These are phyloP conservation scores for Episyrphus balteatus DNA, from an alignment of 1,140 invertebrate genomes.

Conservation along the genomic window DNA sequence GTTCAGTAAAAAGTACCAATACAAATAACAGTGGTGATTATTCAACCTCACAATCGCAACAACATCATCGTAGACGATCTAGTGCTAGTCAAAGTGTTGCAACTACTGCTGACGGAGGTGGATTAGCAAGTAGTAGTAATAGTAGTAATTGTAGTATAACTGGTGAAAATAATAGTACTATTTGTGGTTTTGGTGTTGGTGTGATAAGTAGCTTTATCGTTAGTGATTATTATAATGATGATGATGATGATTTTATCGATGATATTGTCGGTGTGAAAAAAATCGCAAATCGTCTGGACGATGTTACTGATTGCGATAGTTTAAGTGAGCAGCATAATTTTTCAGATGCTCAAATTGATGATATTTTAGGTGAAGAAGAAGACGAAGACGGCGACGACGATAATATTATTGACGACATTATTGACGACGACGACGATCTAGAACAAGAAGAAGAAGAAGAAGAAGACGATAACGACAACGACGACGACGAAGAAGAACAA, in stretches of 20 bases:
- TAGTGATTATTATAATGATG: slow-evolving; percentile 16
- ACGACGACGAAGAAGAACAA: slow-evolving; percentile 24
- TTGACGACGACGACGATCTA: slow-evolving; percentile 11
- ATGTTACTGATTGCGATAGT: slow-evolving; percentile 11
- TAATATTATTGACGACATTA: slow-evolving; percentile 8
- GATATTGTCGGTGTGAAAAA: neutral
- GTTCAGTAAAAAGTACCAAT: neutral
- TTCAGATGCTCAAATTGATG: slow-evolving; percentile 11
- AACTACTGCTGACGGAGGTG: slow-evolving; percentile 26
- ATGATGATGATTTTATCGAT: neutral
- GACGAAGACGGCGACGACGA: slow-evolving; percentile 7
- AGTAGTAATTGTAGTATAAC: slow-evolving; percentile 34
- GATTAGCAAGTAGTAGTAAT: slow-evolving; percentile 32
- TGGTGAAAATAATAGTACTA: slow-evolving; percentile 23
- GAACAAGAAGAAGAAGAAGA: slow-evolving; percentile 12
- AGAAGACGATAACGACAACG: slow-evolving; percentile 12
- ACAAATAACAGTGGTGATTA: neutral
- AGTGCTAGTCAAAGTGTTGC: slow-evolving; percentile 26
- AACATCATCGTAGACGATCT: neutral
- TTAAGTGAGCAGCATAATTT: slow-evolving; percentile 14
- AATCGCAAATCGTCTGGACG: slow-evolving; percentile 14
- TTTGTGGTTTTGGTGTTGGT: slow-evolving; percentile 28
- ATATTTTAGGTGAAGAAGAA: slow-evolving; percentile 18
- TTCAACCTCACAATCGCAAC: neutral
- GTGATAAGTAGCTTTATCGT: slow-evolving; percentile 27